Percentiles rank a stretch among this genome's conserved stretches.
These are phyloP conservation scores for Empis livida DNA, from an alignment of 2,888 invertebrate species.

Conservation along the genomic window DNA sequence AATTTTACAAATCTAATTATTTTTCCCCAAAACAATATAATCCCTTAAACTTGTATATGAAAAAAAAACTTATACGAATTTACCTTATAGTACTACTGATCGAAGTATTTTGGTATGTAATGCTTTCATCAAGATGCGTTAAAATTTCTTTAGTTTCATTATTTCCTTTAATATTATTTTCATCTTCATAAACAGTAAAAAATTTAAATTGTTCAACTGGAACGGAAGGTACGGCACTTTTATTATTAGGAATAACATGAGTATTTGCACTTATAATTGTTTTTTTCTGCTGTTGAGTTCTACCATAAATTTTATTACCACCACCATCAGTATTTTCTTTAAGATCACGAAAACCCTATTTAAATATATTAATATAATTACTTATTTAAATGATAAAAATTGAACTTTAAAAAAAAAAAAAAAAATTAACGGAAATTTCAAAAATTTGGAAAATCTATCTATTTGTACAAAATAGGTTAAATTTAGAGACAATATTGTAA, in stretches of 20 bases:
- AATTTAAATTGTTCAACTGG: conserved; percentile 63
- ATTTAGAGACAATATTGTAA: background rate
- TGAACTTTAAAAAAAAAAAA: too few species aligned
- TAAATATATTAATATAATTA: too few species aligned
- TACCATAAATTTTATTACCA: conserved; percentile 18
- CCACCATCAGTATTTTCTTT: conserved; percentile 16
- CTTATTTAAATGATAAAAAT: too few species aligned
- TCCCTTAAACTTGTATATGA: too few species aligned
- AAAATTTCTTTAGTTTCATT: background rate
- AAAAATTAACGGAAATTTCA: too few species aligned
- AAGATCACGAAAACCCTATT: conserved; percentile 23
- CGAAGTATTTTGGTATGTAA: conserved; percentile 4
- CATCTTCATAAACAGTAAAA: conserved; percentile 63
- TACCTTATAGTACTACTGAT: conserved; percentile 10
- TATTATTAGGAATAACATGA: conserved; percentile 21
- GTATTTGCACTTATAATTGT: conserved; percentile 10
- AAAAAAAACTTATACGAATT: too few species aligned
- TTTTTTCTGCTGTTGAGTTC: background rate
- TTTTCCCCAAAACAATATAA: too few species aligned
- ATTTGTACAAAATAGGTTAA: too few species aligned
- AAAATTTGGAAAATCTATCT: too few species aligned
- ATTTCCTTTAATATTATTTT: conserved; percentile 10
- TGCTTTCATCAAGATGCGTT: conserved; percentile 10
- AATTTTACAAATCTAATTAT: too few species aligned
- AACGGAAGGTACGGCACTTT: conserved; percentile 15